These are phyloP conservation scores for Nipponacmea schrenckii DNA, from an alignment of 2,888 invertebrate species.

Conservation along the genomic window DNA sequence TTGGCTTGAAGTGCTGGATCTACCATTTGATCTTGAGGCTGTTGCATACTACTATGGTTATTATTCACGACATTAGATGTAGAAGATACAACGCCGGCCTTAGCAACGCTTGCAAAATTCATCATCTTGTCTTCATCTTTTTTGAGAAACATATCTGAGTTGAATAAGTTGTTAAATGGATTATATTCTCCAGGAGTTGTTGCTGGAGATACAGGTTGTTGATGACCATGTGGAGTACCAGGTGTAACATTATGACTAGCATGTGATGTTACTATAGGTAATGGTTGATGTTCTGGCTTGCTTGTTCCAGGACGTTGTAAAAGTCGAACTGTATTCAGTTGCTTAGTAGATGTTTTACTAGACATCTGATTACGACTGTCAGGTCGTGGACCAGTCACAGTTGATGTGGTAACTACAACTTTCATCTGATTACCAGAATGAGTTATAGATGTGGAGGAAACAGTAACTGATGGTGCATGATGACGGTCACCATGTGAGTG, in stretches of 20 bases:
- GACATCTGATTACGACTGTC: conserved; percentile 3
- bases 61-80: conserved; percentile 21
- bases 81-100: conserved; percentile 71
- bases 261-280: conserved; percentile 53
- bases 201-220: conserved; percentile 26
- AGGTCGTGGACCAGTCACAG: conserved; percentile 1
- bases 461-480: conserved; percentile 10
- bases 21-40: conserved; percentile 19
- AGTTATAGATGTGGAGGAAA: conserved; percentile 15
- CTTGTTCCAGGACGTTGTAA: conserved; percentile 27
- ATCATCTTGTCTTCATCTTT: conserved; percentile 69
- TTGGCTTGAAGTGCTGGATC: conserved; percentile 65
- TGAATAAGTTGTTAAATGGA: conserved; percentile 81
- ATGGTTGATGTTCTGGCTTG: conserved; percentile 48
- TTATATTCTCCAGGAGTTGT: conserved; percentile 80
- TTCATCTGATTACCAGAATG: conserved; percentile 8
- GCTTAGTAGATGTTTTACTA: conserved; percentile 3
- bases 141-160: conserved; percentile 63
- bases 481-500: background rate
- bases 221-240: conserved; percentile 12
- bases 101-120: conserved; percentile 79
- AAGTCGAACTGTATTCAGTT: conserved; percentile 13
- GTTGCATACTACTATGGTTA: background rate
- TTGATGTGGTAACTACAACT: conserved; percentile 18
- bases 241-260: conserved; percentile 27